These are phyloP conservation scores for Oeneis ivallda DNA, from an alignment of 2,888 invertebrate genomes.

Conservation along the genomic window DNA sequence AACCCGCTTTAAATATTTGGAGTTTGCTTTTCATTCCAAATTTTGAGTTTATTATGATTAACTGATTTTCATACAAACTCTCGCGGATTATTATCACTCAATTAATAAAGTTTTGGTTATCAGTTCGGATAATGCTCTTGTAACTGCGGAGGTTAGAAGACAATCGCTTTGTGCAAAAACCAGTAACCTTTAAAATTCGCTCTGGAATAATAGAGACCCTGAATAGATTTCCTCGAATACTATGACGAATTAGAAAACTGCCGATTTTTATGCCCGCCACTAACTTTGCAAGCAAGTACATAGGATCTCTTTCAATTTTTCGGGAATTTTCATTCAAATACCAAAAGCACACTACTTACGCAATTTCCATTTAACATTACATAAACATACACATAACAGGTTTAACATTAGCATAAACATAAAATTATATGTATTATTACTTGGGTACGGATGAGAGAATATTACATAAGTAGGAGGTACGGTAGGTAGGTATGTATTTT, in stretches of 20 bases:
- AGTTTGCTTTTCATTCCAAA: neutral
- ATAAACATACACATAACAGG: too few species aligned
- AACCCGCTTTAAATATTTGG: neutral
- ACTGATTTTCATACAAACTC: neutral
- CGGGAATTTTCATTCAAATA: too few species aligned
- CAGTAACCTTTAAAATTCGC: neutral
- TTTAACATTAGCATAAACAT: too few species aligned
- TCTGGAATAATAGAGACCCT: neutral
- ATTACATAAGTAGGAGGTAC: neutral
- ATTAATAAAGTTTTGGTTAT: neutral
- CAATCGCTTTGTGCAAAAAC: slow-evolving; percentile 6
- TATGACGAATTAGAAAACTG: neutral
- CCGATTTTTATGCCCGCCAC: neutral
- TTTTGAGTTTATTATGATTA: too few species aligned
- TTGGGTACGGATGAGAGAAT: neutral
- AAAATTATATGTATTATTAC: too few species aligned
- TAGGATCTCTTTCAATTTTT: too few species aligned
- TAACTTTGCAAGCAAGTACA: neutral
- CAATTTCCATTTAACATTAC: too few species aligned
- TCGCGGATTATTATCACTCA: neutral
- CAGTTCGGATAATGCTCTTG: neutral
- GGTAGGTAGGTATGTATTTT: neutral
- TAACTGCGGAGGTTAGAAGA: neutral
- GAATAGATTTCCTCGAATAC: neutral
- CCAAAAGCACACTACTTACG: too few species aligned